Conservation (phyloP, 2,113 vertebrate species). For the Piprites chloris region DNA sequence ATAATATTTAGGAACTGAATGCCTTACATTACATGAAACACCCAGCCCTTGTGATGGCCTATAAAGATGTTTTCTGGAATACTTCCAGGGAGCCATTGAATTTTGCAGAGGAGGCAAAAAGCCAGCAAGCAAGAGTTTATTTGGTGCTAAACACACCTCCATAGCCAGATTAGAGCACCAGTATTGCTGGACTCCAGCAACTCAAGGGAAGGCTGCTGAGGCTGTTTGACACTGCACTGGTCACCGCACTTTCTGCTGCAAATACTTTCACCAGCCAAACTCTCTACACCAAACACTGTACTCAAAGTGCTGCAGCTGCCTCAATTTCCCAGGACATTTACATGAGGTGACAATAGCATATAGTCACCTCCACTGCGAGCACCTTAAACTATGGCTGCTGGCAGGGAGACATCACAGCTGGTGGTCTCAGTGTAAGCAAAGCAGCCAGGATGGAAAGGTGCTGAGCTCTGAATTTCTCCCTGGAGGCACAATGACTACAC, state of each 20-base stretch:
- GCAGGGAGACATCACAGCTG: neutral
- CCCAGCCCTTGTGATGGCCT: neutral
- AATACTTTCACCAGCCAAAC: neutral
- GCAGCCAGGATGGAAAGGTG: neutral
- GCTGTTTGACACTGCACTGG: rapidly evolving
- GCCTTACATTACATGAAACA: neutral
- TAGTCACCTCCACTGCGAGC: neutral
- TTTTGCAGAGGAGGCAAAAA: neutral
- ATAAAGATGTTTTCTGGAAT: neutral
- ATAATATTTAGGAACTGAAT: neutral
- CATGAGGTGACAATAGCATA: neutral
- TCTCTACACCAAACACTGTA: neutral
- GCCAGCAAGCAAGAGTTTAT: neutral
- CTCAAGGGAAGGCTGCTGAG: neutral
- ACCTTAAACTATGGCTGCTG: neutral
- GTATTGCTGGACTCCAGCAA: neutral
- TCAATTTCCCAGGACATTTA: neutral
- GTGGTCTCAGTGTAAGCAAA: neutral
- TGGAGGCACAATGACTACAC: neutral
- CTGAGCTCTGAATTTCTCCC: neutral
- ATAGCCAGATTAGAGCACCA: neutral
- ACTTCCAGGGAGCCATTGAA: neutral
- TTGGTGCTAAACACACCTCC: neutral
- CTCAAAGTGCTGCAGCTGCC: neutral
- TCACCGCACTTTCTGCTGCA: neutral